These are phyloP conservation scores for Maniola jurtina DNA, from an alignment of 1,140 invertebrate genomes.

Conservation along the genomic window DNA sequence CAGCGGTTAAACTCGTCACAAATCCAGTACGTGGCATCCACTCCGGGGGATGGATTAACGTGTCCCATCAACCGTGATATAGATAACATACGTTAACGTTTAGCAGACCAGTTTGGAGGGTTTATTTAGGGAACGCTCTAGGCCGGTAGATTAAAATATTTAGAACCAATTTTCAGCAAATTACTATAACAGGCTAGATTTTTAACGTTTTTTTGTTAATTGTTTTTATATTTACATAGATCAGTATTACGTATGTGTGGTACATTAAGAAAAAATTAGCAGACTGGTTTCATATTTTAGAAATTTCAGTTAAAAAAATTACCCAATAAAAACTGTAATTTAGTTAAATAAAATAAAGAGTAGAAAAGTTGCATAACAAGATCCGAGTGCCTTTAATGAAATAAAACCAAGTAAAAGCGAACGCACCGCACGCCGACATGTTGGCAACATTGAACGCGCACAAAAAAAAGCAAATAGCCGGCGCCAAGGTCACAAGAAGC, in stretches of 20 bases:
- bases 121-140: constrained; percentile 7
- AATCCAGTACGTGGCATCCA: constrained; percentile 55
- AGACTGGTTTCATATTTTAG: neutral
- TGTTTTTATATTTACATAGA: too few relatives aligned
- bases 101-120: constrained; percentile 25
- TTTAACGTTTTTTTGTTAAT: too few relatives aligned
- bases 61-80: constrained; percentile 43
- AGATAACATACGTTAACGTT: constrained; percentile 52
- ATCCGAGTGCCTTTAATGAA: constrained; percentile 45
- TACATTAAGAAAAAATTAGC: too few relatives aligned
- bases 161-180: too few relatives aligned
- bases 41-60: constrained; percentile 51
- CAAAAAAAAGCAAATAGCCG: constrained; percentile 76
- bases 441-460: constrained; percentile 75
- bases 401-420: constrained; percentile 63
- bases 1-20: constrained; percentile 48
- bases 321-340: constrained; percentile 34
- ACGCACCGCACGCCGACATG: constrained; percentile 65
- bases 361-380: constrained; percentile 45
- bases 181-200: too few relatives aligned
- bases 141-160: neutral
- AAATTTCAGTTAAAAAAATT: neutral
- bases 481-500: constrained; percentile 73
- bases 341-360: constrained; percentile 19
- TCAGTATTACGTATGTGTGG: too few relatives aligned